phyloP scores from a whole-genome alignment of 2,113 vertebrate species.

The Gopherus evgoodei region DNA sequence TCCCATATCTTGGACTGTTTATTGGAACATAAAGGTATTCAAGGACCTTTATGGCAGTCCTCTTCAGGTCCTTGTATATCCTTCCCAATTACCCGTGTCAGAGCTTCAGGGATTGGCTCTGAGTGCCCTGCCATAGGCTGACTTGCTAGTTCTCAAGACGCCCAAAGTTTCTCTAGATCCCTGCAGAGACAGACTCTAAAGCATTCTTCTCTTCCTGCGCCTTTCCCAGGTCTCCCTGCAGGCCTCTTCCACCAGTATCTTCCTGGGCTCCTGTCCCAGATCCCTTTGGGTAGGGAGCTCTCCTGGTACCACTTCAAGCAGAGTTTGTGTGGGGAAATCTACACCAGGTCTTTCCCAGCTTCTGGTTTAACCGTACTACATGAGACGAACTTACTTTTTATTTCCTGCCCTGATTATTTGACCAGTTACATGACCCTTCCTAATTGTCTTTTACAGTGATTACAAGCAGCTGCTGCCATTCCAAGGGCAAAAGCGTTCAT shows the following conservation, averaged over 20 bases:
- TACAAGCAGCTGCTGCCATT: too few relatives aligned
- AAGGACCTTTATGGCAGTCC: background rate
- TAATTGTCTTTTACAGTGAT: background rate
- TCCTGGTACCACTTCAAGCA: background rate
- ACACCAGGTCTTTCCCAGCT: background rate
- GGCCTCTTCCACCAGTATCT: background rate
- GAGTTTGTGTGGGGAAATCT: background rate
- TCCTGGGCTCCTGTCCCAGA: accelerated
- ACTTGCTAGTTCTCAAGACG: background rate
- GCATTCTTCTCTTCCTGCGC: background rate
- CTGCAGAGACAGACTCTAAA: background rate
- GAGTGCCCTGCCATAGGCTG: background rate
- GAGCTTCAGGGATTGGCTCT: background rate
- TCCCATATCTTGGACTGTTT: background rate
- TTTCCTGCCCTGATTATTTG: too few relatives aligned
- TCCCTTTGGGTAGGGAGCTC: background rate
- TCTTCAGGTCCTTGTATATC: background rate
- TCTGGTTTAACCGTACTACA: background rate
- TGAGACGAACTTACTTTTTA: too few relatives aligned
- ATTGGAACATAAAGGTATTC: background rate
- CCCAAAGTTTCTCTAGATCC: background rate
- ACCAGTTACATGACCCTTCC: too few relatives aligned
- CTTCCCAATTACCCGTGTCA: background rate
- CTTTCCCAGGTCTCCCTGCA: background rate
- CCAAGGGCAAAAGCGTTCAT: too few relatives aligned